Evolutionary conservation across 2,113 vertebrate genomes (phyloP), one percentile per base, ranked within the genome.

Genomic region (Connochaetes taurinus): DNA sequence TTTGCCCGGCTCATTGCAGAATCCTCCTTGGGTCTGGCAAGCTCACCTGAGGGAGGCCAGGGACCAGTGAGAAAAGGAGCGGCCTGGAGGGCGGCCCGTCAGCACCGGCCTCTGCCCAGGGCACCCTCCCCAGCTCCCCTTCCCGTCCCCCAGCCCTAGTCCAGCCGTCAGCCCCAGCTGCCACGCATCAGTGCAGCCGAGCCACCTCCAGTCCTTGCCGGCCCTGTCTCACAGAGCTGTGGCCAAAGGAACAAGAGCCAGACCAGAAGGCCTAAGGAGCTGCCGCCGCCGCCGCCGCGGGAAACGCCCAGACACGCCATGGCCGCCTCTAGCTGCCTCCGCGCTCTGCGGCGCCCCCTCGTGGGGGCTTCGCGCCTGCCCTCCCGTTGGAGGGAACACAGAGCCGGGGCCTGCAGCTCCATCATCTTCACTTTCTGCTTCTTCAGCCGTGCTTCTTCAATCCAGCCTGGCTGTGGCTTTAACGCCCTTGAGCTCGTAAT

Each of bases 41-140:
- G 29, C 58, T 60, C 74, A 94, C 58, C 93, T 88, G 58, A 67
- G 50, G n/a, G 62, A 81, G 74, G 60, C 7, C 16, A 62, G 52
- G 80, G 27, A 81, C 45, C 57, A 8, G 7, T 1, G 57, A 71
- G 29, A 53, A 53, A 23, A 7, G 74, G 85, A 45, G 21, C 50
- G 11, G 50, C 21, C 31, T 10, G 2, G 33, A 47, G 40, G 1
- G 7, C 71, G 5, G 13, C 47, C 16, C 10, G 6, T 3, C 6
- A 5, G 10, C 15, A 7, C 47, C 50, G 2, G 50, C 76, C 27
- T 23, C 25, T 78, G 58, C 71, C 55, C 19, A 31, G 6, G 3
- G 7, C 5, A 15, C 67, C 27, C 5, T 4, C 52, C 21, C 33
- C 33, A 55, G 31, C 31, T n/a, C 6, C 33, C 80, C 1, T 11